Conservation (phyloP, 1,140 invertebrate genomes). For the Parapsyche elsis region DNA sequence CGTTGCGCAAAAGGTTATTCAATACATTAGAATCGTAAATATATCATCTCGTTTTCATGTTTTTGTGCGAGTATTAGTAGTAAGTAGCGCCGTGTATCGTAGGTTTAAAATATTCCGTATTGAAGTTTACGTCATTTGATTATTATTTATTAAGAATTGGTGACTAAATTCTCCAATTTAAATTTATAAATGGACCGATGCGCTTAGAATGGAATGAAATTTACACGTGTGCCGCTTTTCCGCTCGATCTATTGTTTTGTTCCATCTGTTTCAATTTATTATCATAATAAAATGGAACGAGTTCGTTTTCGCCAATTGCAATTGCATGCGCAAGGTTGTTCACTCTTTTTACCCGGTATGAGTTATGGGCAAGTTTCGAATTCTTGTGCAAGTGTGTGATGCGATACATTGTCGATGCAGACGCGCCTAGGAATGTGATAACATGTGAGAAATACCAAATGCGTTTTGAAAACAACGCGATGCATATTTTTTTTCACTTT, state of each 20-base stretch:
- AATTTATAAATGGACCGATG: background rate
- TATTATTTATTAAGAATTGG: background rate
- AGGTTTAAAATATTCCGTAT: no score
- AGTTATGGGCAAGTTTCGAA: slow-evolving; percentile 18
- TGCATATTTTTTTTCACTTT: background rate
- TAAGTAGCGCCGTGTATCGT: no score
- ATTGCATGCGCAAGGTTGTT: background rate
- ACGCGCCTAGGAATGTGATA: slow-evolving; percentile 10
- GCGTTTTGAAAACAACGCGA: background rate
- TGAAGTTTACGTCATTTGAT: background rate
- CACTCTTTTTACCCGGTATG: background rate
- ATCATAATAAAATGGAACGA: background rate
- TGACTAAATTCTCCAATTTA: background rate
- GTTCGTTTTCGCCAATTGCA: background rate
- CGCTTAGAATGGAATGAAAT: background rate
- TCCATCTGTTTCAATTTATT: background rate
- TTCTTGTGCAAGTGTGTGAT: slow-evolving; percentile 1
- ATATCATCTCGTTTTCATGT: no score
- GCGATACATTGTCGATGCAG: background rate
- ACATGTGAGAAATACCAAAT: slow-evolving; percentile 24
- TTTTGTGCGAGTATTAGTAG: no score
- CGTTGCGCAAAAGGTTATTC: background rate
- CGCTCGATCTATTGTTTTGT: background rate
- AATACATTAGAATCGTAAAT: background rate
- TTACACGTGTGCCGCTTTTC: background rate